Percentiles rank a stretch among this genome's conserved stretches.
Conservation (phyloP, 2,888 invertebrate species). For the Archips xylosteana region DNA sequence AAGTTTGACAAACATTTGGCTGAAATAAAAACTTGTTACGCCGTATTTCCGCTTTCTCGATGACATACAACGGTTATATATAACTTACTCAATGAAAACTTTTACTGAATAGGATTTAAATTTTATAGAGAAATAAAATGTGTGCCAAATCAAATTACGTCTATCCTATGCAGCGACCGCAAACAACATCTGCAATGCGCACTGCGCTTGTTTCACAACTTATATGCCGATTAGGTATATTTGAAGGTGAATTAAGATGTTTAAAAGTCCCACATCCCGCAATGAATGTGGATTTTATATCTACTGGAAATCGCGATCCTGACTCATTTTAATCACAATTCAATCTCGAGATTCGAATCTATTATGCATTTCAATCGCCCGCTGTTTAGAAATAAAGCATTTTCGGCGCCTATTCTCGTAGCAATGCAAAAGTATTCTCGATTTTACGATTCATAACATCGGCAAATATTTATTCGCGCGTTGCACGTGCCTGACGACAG, state of each 20-base stretch:
- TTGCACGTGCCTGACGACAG: conserved; percentile 47
- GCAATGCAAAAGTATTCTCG: background rate
- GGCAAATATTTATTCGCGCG: conserved; percentile 32
- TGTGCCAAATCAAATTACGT: conserved; percentile 51
- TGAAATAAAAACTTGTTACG: background rate
- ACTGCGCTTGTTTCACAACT: conserved; percentile 20
- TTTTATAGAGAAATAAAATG: conserved; percentile 39
- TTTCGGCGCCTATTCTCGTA: background rate
- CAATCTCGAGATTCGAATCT: background rate
- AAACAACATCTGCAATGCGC: conserved; percentile 57
- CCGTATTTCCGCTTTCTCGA: background rate
- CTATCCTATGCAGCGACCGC: conserved; percentile 47
- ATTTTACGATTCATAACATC: conserved; percentile 33
- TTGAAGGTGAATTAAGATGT: background rate
- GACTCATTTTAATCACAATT: background rate
- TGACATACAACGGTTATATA: background rate
- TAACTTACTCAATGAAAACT: background rate
- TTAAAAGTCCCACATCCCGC: background rate
- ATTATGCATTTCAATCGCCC: too few species aligned
- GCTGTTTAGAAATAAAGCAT: background rate
- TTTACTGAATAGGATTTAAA: conserved; percentile 21
- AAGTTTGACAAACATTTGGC: background rate
- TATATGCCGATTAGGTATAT: conserved; percentile 10
- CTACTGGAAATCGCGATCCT: too few species aligned
- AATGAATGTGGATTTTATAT: too few species aligned